Base-by-base conservation (phyloP, 2,797 vertebrate genomes). In the Microchirus variegatus region DNA sequence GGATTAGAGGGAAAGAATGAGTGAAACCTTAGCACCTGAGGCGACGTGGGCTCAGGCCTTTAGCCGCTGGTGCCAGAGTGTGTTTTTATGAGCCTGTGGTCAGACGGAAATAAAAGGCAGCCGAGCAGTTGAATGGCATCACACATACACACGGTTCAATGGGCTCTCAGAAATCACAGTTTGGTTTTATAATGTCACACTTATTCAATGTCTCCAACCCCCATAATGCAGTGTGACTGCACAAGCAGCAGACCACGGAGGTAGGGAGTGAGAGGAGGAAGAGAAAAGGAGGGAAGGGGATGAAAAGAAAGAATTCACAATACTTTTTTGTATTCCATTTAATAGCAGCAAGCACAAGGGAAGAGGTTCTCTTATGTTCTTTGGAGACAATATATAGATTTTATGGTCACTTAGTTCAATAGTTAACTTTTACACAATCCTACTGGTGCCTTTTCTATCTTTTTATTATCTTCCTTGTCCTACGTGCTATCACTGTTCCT, bases 121-220 rank as follows among this genome's bases (percentile, higher is more conserved):
- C 77, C 71, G 70, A 88, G 89, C 80, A 73, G 73, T 76, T 90
- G 85, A 91, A 92, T 87, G 87, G 88, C 82, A 87, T 80, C 81
- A 37, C 80, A 68, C 77, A 57, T 68, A 57, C 78, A 70, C 79
- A 61, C 56, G 17, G 79, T 83, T 89, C 75, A 90, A 81, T 84
- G 80, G 82, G 80, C 87, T 85, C 80, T 82, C 84, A 85, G 82
- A 89, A 89, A 87, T 90, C 85, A 86, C 86, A 84, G 87, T 88
- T 87, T 85, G 82, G 86, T 92, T 93, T 93, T 92, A 92, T 93
- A 93, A 93, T 92, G 91, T 92, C 92, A 93, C 87, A 86, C 82
- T 87, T 88, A 89, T 88, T 89, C 83, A 84, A 65, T 82, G 86
- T 90, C 82, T 88, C 84, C 73, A 73, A 55, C 63, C 61, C 70